Base-by-base conservation (phyloP, 1,140 invertebrate genomes). In the Dolichoris vasculosae region DNA sequence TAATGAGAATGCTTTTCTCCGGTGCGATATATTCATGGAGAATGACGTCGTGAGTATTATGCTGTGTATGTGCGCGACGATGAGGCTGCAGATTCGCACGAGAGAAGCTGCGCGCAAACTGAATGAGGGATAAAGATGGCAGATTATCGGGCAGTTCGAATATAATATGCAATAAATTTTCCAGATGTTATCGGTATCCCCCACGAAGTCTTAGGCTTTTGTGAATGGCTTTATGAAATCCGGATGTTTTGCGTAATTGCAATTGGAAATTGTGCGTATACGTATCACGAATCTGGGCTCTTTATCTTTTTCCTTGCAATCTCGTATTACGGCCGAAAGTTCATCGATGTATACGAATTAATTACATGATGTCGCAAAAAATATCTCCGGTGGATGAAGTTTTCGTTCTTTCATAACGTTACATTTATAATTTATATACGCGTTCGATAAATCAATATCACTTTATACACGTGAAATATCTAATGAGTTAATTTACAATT, bases 141-240 rank as follows among this genome's bases (percentile, higher is more conserved):
- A 83, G 82, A 83, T 83, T 83, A 76, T 64, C 71, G 51, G 48
- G 15, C 71, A 73, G 67, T 48, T 75, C 48, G 73, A 71, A 84
- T 79, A 71, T 79, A 84, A 79, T 79, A 76, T 78, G 43, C 73
- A 78, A 84, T 84, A 84, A 84, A 77, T 84, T 84, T 69, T 48
- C 73, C 38, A 77, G 82, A 83, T 83, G 40, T 63, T 83, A 84
- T 84, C 83, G 51, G 15, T n/a, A 43, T 83, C 82, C 73, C 59
- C 38, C 73, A 38, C 73, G 69, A 69, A 69, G 46, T 32, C 30
- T 23, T 67, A 26, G 11, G 63, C 78, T 38, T 67, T 38, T 67
- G 26, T 46, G 38, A 81, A 81, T 81, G 46, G 63, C 80, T 71
- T 71, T 71, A 82, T 75, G 40, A 83, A 77, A 76, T 83, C 82